These are phyloP conservation scores for Actenoides lindsayi DNA, from an alignment of 2,113 vertebrate genomes.

Conservation along the genomic window DNA sequence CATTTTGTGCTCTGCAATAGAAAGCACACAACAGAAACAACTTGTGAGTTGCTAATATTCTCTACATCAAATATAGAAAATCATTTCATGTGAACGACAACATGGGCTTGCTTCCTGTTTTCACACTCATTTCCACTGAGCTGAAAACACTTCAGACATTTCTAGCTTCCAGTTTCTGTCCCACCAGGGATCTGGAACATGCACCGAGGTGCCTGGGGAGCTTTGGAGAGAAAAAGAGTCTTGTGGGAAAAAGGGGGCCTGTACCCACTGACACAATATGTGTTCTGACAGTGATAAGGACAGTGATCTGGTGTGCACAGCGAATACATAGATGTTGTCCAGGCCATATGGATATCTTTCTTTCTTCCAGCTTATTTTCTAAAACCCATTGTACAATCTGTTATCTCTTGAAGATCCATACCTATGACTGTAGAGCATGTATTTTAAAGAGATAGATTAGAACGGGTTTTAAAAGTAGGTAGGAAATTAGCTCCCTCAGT, in stretches of 20 bases:
- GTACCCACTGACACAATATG: background rate
- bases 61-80: background rate
- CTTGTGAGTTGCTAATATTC: background rate
- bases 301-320: background rate
- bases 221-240: background rate
- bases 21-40: background rate
- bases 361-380: background rate
- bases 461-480: background rate
- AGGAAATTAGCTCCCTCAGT: background rate
- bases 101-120: background rate
- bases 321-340: background rate
- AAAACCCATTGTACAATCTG: background rate
- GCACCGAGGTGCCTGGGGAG: background rate
- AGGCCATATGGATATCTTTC: accelerated
- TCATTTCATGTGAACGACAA: background rate
- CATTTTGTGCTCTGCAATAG: background rate
- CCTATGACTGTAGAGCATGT: background rate
- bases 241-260: background rate
- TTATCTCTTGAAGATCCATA: background rate
- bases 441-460: background rate
- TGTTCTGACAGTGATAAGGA: background rate
- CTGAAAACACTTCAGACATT: background rate
- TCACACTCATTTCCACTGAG: background rate
- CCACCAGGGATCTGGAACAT: background rate
- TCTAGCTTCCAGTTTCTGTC: background rate